A percentile compares a stretch with the other conserved stretches of the same genome.
Conservation (phyloP, 1,140 invertebrate genomes). For the Drosophila truncata region DNA sequence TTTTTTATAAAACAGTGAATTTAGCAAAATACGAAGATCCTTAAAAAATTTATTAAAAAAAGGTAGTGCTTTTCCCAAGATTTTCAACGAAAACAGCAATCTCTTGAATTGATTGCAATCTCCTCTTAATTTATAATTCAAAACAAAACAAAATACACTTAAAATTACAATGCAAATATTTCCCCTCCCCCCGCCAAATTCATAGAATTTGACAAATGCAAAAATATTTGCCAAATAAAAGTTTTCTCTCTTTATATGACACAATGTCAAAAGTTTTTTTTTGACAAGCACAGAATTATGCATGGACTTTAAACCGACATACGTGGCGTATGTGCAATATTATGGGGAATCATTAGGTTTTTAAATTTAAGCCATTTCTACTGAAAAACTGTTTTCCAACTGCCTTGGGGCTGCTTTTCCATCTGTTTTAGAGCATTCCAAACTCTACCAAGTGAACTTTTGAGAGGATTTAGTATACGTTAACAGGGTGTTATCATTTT, state of each 20-base stretch:
- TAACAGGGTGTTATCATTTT: no score
- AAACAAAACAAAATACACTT: slow-evolving; percentile 5
- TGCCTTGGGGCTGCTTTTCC: slow-evolving; percentile 12
- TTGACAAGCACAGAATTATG: background rate
- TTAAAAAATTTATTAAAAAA: background rate
- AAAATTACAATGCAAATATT: background rate
- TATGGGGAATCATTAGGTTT: background rate
- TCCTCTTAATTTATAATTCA: background rate
- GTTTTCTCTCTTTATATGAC: background rate
- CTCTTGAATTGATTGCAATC: background rate
- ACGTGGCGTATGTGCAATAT: slow-evolving; percentile 36
- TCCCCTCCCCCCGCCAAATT: background rate
- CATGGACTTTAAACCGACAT: slow-evolving; percentile 29
- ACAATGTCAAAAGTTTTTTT: slow-evolving; percentile 27
- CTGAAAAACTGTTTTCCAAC: background rate
- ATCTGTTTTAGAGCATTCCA: slow-evolving; percentile 8
- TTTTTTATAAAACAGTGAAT: background rate
- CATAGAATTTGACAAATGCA: slow-evolving; percentile 11
- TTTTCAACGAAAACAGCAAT: background rate
- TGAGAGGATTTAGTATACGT: background rate
- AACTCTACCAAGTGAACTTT: slow-evolving; percentile 3
- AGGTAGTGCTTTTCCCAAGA: background rate
- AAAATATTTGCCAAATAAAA: slow-evolving; percentile 22
- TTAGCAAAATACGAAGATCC: background rate
- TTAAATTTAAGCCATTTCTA: background rate